Percentiles rank a stretch among this genome's conserved stretches.
Conservation (phyloP, 2,888 invertebrate genomes). For the Entomobrya multifasciata region DNA sequence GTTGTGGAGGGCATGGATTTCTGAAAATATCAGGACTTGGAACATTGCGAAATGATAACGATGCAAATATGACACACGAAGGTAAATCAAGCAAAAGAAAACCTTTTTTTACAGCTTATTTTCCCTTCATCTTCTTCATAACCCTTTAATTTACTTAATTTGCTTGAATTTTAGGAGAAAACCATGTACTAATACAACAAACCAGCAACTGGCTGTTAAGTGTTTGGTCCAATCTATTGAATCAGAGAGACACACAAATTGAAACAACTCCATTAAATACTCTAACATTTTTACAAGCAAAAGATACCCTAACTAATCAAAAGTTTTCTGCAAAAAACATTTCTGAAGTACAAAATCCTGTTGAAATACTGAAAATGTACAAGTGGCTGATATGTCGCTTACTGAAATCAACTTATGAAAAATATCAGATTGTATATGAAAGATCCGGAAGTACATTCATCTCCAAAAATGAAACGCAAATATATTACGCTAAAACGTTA, state of each 20-base stretch:
- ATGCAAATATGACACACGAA: constrained; percentile 94
- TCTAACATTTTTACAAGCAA: constrained; percentile 85
- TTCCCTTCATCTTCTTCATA: too few relatives aligned
- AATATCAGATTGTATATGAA: constrained; percentile 83
- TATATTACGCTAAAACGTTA: constrained; percentile 89
- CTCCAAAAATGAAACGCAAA: constrained; percentile 92
- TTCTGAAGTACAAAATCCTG: constrained; percentile 83
- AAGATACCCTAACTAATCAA: constrained; percentile 82
- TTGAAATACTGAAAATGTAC: constrained; percentile 86
- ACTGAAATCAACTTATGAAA: constrained; percentile 86
- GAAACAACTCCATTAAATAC: constrained; percentile 84
- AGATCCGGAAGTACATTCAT: constrained; percentile 85
- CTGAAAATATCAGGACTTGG: constrained; percentile 90
- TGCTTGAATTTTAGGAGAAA: constrained; percentile 84
- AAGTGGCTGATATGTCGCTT: constrained; percentile 92
- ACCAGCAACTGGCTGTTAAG: constrained; percentile 91
- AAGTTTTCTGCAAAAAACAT: constrained; percentile 83
- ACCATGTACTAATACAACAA: constrained; percentile 93
- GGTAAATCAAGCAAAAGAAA: constrained; percentile 21
- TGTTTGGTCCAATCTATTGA: constrained; percentile 73
- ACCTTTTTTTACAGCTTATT: too few relatives aligned
- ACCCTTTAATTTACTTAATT: too few relatives aligned
- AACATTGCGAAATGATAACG: constrained; percentile 91
- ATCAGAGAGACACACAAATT: not conserved
- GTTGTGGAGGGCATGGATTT: constrained; percentile 89